These are phyloP conservation scores for Edolisoma coerulescens DNA, from an alignment of 2,113 vertebrate genomes.

Conservation along the genomic window DNA sequence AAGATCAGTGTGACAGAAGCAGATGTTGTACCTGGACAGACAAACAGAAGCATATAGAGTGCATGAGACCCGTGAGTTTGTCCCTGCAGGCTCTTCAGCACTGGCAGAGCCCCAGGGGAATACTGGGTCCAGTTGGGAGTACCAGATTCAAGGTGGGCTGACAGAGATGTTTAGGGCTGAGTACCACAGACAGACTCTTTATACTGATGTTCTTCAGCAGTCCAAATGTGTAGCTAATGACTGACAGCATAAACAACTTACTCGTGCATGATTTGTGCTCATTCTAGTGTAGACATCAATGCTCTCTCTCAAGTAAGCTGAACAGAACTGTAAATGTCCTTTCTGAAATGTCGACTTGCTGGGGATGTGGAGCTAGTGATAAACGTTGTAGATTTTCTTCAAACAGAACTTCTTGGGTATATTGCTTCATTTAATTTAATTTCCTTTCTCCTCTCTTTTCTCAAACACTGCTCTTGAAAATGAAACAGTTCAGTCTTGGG, in stretches of 20 bases:
- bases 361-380: not conserved
- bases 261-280: not conserved
- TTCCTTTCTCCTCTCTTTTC: not conserved
- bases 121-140: not conserved
- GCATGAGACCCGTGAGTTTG: not conserved
- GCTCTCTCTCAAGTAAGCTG: not conserved
- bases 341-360: not conserved
- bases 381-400: not conserved
- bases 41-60: not conserved
- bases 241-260: not conserved
- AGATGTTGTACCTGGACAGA: not conserved
- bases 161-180: not conserved
- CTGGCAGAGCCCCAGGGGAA: not conserved
- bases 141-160: not conserved
- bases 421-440: not conserved
- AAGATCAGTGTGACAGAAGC: not conserved
- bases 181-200: not conserved
- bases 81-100: not conserved
- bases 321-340: not conserved
- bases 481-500: not conserved
- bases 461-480: not conserved
- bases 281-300: not conserved
- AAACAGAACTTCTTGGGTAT: not conserved
- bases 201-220: not conserved
- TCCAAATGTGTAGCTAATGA: not conserved